Percentiles rank a stretch among this genome's conserved stretches.
Evolutionary conservation across 1,140 invertebrate genomes (phyloP).

Genomic region (Ctenoplectra terminalis): DNA sequence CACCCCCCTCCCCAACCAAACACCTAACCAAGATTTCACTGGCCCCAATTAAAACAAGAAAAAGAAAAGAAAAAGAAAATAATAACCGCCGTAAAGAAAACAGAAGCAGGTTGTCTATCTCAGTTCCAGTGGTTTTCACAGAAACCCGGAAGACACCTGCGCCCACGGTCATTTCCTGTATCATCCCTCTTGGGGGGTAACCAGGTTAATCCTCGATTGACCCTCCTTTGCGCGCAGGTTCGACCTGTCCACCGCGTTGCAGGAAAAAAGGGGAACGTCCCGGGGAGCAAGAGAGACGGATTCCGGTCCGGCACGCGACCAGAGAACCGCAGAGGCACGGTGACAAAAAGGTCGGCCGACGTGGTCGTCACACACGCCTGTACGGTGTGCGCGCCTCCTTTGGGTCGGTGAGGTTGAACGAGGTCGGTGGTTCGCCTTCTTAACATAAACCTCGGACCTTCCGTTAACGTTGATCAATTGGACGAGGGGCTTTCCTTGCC

Average conservation of each 20-base stretch:
- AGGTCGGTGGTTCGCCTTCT: conserved; percentile 55
- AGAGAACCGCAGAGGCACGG: conserved; percentile 62
- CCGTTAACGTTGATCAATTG: conserved; percentile 48
- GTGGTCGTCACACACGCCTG: conserved; percentile 31
- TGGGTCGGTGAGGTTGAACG: conserved; percentile 48
- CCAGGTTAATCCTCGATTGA: conserved; percentile 79
- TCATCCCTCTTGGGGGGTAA: conserved; percentile 59
- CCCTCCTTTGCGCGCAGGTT: conserved; percentile 66
- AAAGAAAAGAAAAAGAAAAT: not conserved
- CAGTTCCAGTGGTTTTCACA: conserved; percentile 18
- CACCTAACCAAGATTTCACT: too few species aligned
- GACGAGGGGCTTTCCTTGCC: conserved; percentile 32
- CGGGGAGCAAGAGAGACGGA: conserved; percentile 57
- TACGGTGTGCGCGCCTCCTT: conserved; percentile 28
- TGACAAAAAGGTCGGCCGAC: conserved; percentile 74
- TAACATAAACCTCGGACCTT: conserved; percentile 66
- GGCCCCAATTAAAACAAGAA: not conserved
- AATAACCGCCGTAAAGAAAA: too few species aligned
- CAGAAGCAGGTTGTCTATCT: not conserved
- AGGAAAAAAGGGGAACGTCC: conserved; percentile 25
- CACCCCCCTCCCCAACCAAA: too few species aligned
- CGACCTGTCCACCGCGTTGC: conserved; percentile 51
- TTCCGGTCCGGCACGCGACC: conserved; percentile 78
- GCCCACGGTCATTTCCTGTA: conserved; percentile 64
- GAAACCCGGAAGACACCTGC: conserved; percentile 67